Evolutionary conservation across 92 coral and sea anemone species (phyloP), one percentile per base, ranked within the genome.

Genomic region (Actinostola sp.): DNA sequence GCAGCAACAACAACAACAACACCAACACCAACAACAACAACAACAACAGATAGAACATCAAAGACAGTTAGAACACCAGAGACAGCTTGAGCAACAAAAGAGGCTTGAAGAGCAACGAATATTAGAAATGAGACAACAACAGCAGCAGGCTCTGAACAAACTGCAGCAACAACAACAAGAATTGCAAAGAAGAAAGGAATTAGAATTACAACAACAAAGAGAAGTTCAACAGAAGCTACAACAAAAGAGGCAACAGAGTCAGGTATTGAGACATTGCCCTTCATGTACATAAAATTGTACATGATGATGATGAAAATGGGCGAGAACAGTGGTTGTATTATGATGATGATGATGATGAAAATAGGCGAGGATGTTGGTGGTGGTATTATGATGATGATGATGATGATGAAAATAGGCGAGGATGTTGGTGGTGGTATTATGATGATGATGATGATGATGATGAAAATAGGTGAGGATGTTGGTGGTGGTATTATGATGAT

Each of bases 141-240:
- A 90, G 70, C 93, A 91, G 68, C 92, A 88, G 56, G 88, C 92
- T 4, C 80, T 85, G 36, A 52, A 64, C 14, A 70, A 92, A 57
- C 80, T 90, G 15, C 92, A 87, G 41, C 92, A 90, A 19, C 92
- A 87, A 54, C 92, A 90, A 42, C 89, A 87, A 29, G 97, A 90
- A 63, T 49, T 83, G 23, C 82, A 79, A 59, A 67, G 90, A 60
- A 89, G 93, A 79, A 90, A 87, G 41, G 95, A 89, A 54, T 33
- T 88, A 57, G 89, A 88, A 29, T 66, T 75, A 41, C 88, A 90
- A 46, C 64, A 77, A 2, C 92, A 89, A 45, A 66, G 71, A 69
- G 96, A 86, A 55, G 32, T 89, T 15, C 96, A 89, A 38, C 97
- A 87, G 72, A 90, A 83, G 45, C 78, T 90, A 28, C 97, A 90